Evolutionary conservation across 2,113 vertebrate genomes (phyloP).

Genomic region (Empidonax traillii): DNA sequence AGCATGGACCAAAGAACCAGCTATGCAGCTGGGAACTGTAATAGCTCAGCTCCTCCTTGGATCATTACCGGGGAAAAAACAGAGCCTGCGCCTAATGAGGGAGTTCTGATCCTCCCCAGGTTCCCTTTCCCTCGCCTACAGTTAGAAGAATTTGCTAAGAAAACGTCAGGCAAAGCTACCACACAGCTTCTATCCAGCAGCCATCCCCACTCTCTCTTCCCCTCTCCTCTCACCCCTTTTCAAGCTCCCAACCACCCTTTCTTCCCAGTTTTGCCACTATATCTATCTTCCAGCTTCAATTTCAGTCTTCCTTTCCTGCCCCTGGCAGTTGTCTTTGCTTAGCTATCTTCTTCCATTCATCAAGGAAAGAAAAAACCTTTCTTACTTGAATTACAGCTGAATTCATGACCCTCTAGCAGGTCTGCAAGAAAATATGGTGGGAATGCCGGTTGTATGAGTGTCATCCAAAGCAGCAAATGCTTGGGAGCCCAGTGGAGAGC

Average conservation of each 20-base stretch:
- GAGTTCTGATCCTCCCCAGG: not conserved
- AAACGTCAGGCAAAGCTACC: not conserved
- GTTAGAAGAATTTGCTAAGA: not conserved
- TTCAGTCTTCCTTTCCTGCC: not conserved
- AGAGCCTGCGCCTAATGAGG: not conserved
- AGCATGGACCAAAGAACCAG: not conserved
- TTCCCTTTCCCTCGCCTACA: not conserved
- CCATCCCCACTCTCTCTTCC: not conserved
- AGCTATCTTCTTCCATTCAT: not conserved
- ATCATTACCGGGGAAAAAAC: not conserved
- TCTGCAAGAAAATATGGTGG: not conserved
- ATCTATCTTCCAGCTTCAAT: not conserved
- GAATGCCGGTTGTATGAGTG: not conserved
- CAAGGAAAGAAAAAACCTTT: not conserved
- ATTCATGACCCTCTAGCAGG: not conserved
- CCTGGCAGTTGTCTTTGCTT: not conserved
- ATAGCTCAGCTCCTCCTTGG: not conserved
- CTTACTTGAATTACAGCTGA: not conserved
- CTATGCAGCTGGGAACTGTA: not conserved
- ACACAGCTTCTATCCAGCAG: not conserved
- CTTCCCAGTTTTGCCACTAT: not conserved
- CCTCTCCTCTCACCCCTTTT: not conserved
- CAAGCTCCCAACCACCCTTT: not conserved
- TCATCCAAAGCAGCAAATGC: not conserved
- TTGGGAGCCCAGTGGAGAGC: not conserved